phyloP scores from a whole-genome alignment of 1,140 invertebrate genomes.

The Lepidurus packardi region DNA sequence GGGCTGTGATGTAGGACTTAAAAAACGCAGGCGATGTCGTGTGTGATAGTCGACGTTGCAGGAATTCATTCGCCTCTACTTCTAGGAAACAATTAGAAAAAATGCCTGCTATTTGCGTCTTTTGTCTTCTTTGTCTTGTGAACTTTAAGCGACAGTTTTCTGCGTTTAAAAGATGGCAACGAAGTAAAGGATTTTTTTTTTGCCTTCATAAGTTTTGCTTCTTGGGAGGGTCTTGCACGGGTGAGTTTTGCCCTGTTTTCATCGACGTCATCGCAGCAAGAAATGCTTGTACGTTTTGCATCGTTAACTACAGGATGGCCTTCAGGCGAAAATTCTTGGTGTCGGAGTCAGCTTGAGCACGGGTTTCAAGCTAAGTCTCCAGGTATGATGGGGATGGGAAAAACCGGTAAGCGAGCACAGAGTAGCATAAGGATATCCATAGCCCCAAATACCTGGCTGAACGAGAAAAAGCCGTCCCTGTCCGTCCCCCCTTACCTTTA shows the following conservation, averaged over 20 bases:
- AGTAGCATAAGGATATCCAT: background rate
- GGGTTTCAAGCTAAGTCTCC: background rate
- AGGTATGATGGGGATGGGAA: background rate
- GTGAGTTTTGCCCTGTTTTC: background rate
- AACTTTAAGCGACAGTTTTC: background rate
- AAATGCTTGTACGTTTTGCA: background rate
- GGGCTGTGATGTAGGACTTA: too few species aligned
- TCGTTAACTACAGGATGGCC: conserved; percentile 18
- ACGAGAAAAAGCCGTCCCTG: background rate
- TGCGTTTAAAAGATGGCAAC: background rate
- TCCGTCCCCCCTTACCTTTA: background rate
- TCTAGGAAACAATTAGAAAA: too few species aligned
- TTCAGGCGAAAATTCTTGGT: conserved; percentile 7
- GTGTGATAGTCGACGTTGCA: too few species aligned
- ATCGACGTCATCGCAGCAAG: background rate
- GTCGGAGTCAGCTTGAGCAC: background rate
- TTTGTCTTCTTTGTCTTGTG: background rate
- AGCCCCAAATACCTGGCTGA: conserved; percentile 7
- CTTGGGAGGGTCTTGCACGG: background rate
- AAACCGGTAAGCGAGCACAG: background rate
- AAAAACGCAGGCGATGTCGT: too few species aligned
- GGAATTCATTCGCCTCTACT: too few species aligned
- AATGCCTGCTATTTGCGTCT: too few species aligned
- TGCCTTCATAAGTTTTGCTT: background rate
- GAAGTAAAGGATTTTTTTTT: background rate